Evolutionary conservation across 2,888 invertebrate genomes (phyloP), one percentile per base, ranked within the genome.

Genomic region (Cephus rjabovi): DNA sequence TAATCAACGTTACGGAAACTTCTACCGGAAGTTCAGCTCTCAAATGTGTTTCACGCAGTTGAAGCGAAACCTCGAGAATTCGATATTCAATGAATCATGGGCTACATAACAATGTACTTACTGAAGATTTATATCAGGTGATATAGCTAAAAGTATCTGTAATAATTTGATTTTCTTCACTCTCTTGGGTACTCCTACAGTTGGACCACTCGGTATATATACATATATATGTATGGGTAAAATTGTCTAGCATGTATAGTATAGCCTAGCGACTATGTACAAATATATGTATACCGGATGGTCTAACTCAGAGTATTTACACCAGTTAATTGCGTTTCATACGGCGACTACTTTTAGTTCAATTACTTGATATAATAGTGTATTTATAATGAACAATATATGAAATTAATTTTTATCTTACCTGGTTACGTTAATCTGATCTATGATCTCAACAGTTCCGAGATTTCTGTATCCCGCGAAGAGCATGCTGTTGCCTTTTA

Each of bases 371-470:
- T 56, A 56, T 56, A 56, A 23, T 56, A 33, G 70, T 77, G 74
- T 69, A 30, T 15, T 74, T 30, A 73, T 40, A 73, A 76, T 40
- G 76, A 76, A 73, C 78, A 79, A 79, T 71, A 23, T 56, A 56
- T 1, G 40, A 56, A 23, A 78, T 31, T 74, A 68, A 75, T 78
- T 78, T 11, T 33, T 73, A 77, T 79, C 88, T 91, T 92, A 96
- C 96, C 93, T 95, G 1, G 97, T 96, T 40, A 97, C 97, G 86
- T 94, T 94, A 79, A 98, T 96, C 92, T 99, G 98, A 92, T 99
- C 99, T 73, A 95, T 94, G 75, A 99, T 95, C 92, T 99, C 99
- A 0, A 96, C 95, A 0, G 97, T 96, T 40, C 99, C 99, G 69
- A 99, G 93, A 74, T 94, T 94, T 77, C 96, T 93, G 91, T 98